Conservation (phyloP, 2,888 invertebrate genomes). For the Pedicia rivosa region DNA sequence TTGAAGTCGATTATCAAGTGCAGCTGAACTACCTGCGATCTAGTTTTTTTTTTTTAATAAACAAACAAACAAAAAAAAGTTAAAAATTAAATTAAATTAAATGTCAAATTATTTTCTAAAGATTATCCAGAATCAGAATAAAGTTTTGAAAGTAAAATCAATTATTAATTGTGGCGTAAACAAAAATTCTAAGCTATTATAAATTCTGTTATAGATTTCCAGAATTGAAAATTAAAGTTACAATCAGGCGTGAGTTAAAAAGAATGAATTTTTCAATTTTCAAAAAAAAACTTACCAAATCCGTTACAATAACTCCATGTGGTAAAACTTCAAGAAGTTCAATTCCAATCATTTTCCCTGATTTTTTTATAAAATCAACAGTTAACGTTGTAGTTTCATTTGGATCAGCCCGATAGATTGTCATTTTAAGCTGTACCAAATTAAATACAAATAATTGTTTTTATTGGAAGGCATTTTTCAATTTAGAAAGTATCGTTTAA, state of each 20-base stretch:
- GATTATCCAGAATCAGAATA: too few species aligned
- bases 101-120: too few species aligned
- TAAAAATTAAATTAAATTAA: too few species aligned
- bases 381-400: slow-evolving; percentile 59
- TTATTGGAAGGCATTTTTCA: neutral
- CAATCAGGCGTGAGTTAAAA: too few species aligned
- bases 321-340: slow-evolving; percentile 65
- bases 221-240: too few species aligned
- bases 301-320: slow-evolving; percentile 81
- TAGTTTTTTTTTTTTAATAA: slow-evolving; percentile 2
- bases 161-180: too few species aligned
- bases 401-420: slow-evolving; percentile 64
- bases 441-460: slow-evolving; percentile 4
- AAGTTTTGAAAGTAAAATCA: too few species aligned
- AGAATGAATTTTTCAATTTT: neutral
- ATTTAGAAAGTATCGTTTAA: neutral
- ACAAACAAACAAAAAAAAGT: too few species aligned
- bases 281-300: slow-evolving; percentile 51
- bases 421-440: slow-evolving; percentile 54
- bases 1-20: slow-evolving; percentile 73
- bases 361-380: slow-evolving; percentile 72
- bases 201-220: too few species aligned
- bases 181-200: too few species aligned
- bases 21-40: slow-evolving; percentile 63
- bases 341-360: slow-evolving; percentile 76